Base-by-base conservation (phyloP, 2,797 vertebrate genomes). In the Acipenser oxyrinchus region DNA sequence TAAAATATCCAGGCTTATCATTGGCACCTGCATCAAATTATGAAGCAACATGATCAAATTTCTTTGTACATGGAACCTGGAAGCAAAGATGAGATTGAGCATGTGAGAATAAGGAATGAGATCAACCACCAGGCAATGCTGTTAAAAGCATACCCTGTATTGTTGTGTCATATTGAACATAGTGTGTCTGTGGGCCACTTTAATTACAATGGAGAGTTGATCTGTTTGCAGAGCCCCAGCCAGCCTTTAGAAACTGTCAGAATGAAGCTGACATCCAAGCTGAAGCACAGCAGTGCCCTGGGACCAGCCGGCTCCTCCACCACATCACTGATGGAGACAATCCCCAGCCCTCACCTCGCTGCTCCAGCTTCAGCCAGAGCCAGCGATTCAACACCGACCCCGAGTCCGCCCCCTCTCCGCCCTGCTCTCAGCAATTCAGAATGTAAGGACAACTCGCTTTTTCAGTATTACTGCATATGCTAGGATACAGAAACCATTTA, bases 291-390 rank as follows among this genome's bases (percentile, higher is more conserved):
- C 82, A 80, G 8, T 71, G 75, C 55, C 68, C 83, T 0, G 89
- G 87, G 65, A 84, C 83, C 71, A 91, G 92, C 72, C 85, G 88
- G 0, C 87, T 96, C 57, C 85, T 95, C 58, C 89, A 80, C 70
- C 85, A 86, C 74, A 91, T 97, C 67, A 85, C 83, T 0, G 89
- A 86, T 1, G 89, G 86, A 6, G 93, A 95, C 77, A 90, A 91
- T 73, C 95, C 95, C 0, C 81, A 96, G n/a, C 71, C 94, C n/a
- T 96, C 95, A 0, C 95, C 95, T 0, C 91, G 95, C 69, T 96
- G 94, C 72, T 87, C 91, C 68, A 93, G 86, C 85, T 91, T 96
- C 73, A 93, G 88, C 84, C 87, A 91, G 81, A 94, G 94, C 76
- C 93, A 92, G 77, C 92, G 94, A 70, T 95, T 92, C 82, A 94